Percentiles rank a stretch among this genome's conserved stretches.
These are phyloP conservation scores for Macrochelys suwanniensis DNA, from an alignment of 2,797 vertebrate species.

Conservation along the genomic window DNA sequence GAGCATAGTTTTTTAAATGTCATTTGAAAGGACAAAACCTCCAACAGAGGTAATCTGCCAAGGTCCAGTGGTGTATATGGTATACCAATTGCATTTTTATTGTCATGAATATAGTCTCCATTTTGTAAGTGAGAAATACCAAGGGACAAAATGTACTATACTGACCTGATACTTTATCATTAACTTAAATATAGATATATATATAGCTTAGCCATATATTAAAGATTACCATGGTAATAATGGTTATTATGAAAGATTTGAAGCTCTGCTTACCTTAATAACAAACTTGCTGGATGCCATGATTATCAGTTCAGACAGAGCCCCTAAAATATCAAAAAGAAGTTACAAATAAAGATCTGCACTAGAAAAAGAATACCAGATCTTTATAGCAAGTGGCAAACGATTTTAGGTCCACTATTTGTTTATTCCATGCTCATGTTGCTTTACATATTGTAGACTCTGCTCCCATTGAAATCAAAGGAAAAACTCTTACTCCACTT, in stretches of 20 bases:
- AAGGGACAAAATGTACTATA: background rate
- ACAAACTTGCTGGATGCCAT: slow-evolving; percentile 90
- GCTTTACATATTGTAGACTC: background rate
- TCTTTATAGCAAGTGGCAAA: fast-evolving
- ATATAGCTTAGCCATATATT: background rate
- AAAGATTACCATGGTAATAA: background rate
- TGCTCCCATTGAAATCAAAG: background rate
- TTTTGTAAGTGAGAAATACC: background rate
- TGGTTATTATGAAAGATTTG: slow-evolving; percentile 1
- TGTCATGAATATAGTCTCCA: background rate
- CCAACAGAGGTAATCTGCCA: background rate
- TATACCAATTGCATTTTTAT: background rate
- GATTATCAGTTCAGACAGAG: slow-evolving; percentile 43
- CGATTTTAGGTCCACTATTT: background rate
- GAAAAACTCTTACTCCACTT: background rate
- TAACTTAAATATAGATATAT: background rate
- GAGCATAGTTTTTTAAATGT: background rate
- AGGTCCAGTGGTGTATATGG: background rate
- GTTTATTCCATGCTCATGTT: background rate
- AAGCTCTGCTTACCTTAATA: slow-evolving; percentile 88
- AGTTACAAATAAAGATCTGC: background rate
- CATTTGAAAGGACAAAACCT: background rate
- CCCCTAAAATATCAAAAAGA: slow-evolving; percentile 75
- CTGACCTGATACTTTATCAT: background rate
- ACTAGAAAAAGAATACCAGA: background rate